These are phyloP conservation scores for Pipra filicauda DNA, from an alignment of 2,113 vertebrate species.

Conservation along the genomic window DNA sequence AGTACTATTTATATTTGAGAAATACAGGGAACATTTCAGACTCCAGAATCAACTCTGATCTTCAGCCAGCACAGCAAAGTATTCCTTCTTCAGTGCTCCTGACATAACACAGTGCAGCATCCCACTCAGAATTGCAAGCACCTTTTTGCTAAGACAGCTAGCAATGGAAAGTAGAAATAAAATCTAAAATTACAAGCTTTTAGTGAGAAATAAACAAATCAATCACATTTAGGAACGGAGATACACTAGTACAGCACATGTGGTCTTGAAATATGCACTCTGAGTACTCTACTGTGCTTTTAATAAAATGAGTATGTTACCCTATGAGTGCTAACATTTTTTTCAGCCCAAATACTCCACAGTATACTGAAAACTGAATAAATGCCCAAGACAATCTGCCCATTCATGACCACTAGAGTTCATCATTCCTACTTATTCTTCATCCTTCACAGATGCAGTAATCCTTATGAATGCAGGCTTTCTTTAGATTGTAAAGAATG, in stretches of 20 bases:
- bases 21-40: background rate
- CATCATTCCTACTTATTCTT: slow-evolving; percentile 59
- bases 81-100: background rate
- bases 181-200: background rate
- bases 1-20: background rate
- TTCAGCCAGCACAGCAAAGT: background rate
- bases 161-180: background rate
- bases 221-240: background rate
- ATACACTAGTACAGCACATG: background rate
- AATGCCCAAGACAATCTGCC: background rate
- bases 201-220: background rate
- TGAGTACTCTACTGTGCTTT: background rate
- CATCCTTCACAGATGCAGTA: slow-evolving; percentile 59
- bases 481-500: slow-evolving; percentile 1
- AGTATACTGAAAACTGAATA: slow-evolving; percentile 24
- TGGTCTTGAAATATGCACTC: background rate
- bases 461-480: slow-evolving; percentile 64
- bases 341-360: slow-evolving; percentile 40
- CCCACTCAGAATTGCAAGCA: background rate
- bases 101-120: background rate
- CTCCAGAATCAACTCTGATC: background rate
- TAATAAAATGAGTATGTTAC: background rate
- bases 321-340: background rate
- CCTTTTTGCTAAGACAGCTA: background rate
- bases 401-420: slow-evolving; percentile 43